These are phyloP conservation scores for Phocoena sinus DNA, from an alignment of 2,113 vertebrate species.

Conservation along the genomic window DNA sequence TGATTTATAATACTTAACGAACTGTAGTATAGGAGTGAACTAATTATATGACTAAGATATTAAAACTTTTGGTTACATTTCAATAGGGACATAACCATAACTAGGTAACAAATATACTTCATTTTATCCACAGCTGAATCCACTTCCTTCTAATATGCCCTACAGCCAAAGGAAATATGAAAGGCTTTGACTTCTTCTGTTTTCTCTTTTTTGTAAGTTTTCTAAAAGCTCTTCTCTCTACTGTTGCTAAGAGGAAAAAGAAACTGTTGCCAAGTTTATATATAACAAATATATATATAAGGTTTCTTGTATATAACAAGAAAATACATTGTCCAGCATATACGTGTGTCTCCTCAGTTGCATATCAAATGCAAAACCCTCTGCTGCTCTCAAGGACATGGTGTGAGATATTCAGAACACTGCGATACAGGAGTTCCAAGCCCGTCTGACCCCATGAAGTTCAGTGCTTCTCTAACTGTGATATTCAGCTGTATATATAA, in stretches of 20 bases:
- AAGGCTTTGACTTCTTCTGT: conserved; percentile 65
- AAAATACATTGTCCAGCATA: conserved; percentile 59
- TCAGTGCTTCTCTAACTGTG: not conserved
- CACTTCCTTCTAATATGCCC: conserved; percentile 33
- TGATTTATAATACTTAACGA: conserved; percentile 14
- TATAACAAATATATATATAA: too few species aligned
- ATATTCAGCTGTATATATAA: not conserved
- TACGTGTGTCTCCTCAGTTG: conserved; percentile 50
- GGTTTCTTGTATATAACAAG: conserved; percentile 44
- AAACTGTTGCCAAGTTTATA: conserved; percentile 65
- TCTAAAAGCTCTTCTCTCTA: conserved; percentile 69
- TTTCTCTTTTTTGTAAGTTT: conserved; percentile 41
- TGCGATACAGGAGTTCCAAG: not conserved
- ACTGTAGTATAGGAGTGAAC: not conserved
- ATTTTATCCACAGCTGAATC: conserved; percentile 13
- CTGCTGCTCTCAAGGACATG: conserved; percentile 42
- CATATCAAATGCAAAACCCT: conserved; percentile 64
- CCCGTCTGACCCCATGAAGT: not conserved
- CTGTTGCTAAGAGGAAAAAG: conserved; percentile 77
- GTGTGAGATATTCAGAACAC: not conserved
- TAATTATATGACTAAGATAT: not conserved
- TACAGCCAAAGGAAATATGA: conserved; percentile 39
- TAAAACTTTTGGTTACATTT: conserved; percentile 32
- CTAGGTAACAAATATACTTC: conserved; percentile 25
- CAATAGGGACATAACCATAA: not conserved